A percentile compares a stretch with the other conserved stretches of the same genome.
phyloP scores from a whole-genome alignment of 1,140 invertebrate genomes.

The Hermatobates lingyangjiaoensis region DNA sequence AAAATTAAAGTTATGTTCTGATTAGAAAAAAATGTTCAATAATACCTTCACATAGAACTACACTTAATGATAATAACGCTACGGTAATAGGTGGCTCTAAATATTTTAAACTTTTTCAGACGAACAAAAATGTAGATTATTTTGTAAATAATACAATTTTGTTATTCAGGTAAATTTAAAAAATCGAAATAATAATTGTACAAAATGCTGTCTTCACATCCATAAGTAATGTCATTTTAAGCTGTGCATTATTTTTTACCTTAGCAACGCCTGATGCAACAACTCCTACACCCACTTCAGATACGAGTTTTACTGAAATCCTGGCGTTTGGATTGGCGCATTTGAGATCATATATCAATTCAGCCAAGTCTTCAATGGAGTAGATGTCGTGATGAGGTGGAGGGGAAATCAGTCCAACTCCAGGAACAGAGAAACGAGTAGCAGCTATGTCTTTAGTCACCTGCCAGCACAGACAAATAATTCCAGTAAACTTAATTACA shows the following conservation, averaged over 20 bases:
- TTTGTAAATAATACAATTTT: not conserved
- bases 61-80: not conserved
- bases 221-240: not conserved
- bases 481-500: too few relatives aligned
- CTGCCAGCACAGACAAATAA: conserved; percentile 23
- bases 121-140: not conserved
- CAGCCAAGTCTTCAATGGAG: conserved; percentile 95
- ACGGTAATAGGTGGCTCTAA: not conserved
- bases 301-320: conserved; percentile 95
- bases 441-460: conserved; percentile 89
- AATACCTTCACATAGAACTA: not conserved
- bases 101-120: not conserved
- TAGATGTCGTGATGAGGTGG: conserved; percentile 99
- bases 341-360: conserved; percentile 96
- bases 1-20: conserved; percentile 5
- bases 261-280: conserved; percentile 96
- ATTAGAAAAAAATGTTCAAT: not conserved
- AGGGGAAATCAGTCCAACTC: conserved; percentile 95
- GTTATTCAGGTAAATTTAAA: not conserved
- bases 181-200: too few relatives aligned
- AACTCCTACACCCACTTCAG: conserved; percentile 94
- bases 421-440: conserved; percentile 85
- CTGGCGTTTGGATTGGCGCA: conserved; percentile 88
- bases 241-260: too few relatives aligned
- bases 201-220: too few relatives aligned